These are phyloP conservation scores for Ischnura elegans DNA, from an alignment of 2,888 invertebrate species.

Conservation along the genomic window DNA sequence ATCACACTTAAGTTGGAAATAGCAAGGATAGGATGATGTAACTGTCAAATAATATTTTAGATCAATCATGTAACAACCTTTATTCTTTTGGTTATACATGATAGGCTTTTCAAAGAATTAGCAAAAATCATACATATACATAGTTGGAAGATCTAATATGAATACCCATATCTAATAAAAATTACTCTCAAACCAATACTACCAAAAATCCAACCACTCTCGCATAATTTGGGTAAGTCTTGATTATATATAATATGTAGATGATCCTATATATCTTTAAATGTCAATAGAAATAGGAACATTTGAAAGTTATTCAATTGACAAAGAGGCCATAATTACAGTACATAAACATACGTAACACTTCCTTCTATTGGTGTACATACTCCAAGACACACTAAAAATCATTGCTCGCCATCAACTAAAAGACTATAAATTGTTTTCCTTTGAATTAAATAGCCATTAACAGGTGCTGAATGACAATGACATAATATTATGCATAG, in stretches of 20 bases:
- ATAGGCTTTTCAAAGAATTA: background rate
- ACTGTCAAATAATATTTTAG: background rate
- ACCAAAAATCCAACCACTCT: background rate
- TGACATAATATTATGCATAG: background rate
- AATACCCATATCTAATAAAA: background rate
- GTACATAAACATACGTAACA: background rate
- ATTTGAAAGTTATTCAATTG: constrained; percentile 56
- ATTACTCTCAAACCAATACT: background rate
- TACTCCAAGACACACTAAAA: background rate
- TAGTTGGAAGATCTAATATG: background rate
- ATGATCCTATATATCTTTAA: background rate
- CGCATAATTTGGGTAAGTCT: background rate
- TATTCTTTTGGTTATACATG: background rate
- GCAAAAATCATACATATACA: background rate
- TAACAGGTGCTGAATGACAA: background rate
- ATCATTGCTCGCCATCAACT: background rate
- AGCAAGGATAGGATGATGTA: too few relatives aligned
- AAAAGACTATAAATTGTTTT: background rate
- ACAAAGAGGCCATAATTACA: constrained; percentile 52
- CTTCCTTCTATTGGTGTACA: background rate
- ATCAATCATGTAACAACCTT: background rate
- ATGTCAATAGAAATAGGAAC: constrained; percentile 53
- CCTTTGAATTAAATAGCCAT: background rate
- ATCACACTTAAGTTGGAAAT: too few relatives aligned
- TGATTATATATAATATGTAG: background rate